phyloP scores from a whole-genome alignment of 2,888 invertebrate species.

The Drosophila hamatofila region DNA sequence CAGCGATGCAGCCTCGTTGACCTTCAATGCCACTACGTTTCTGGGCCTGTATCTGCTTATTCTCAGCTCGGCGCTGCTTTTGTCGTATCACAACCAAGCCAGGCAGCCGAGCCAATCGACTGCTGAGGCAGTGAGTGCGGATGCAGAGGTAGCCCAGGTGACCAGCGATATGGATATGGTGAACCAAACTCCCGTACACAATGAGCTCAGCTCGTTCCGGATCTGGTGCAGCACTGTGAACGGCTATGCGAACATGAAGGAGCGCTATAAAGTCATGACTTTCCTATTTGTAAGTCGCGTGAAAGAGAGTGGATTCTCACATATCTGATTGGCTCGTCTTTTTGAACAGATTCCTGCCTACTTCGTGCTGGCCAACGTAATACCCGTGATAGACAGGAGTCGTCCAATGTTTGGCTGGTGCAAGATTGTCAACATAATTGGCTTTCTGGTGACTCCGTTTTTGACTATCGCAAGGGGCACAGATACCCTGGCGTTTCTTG shows the following conservation, averaged over 20 bases:
- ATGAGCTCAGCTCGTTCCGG: background rate
- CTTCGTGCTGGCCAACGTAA: constrained; percentile 43
- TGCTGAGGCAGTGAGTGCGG: background rate
- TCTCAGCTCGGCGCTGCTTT: background rate
- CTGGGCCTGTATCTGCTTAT: background rate
- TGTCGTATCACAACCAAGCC: constrained; percentile 29
- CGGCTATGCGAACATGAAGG: constrained; percentile 32
- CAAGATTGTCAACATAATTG: constrained; percentile 33
- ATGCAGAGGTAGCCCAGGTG: background rate
- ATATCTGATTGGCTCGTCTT: background rate
- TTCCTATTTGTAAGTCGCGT: constrained; percentile 26
- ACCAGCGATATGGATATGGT: constrained; percentile 44
- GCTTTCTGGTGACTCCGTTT: constrained; percentile 38
- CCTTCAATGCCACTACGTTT: constrained; percentile 18
- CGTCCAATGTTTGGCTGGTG: constrained; percentile 50
- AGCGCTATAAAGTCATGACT: background rate
- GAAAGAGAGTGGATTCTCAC: background rate
- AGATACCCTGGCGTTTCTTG: fast-evolving
- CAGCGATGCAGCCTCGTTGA: background rate
- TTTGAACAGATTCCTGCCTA: constrained; percentile 41
- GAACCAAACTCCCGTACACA: background rate
- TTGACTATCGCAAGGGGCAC: background rate
- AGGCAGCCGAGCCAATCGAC: fast-evolving
- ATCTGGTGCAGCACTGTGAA: constrained; percentile 57
- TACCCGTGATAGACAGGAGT: constrained; percentile 42